Conservation (phyloP, 1,140 invertebrate genomes). For the Daktulosphaira vitifoliae region DNA sequence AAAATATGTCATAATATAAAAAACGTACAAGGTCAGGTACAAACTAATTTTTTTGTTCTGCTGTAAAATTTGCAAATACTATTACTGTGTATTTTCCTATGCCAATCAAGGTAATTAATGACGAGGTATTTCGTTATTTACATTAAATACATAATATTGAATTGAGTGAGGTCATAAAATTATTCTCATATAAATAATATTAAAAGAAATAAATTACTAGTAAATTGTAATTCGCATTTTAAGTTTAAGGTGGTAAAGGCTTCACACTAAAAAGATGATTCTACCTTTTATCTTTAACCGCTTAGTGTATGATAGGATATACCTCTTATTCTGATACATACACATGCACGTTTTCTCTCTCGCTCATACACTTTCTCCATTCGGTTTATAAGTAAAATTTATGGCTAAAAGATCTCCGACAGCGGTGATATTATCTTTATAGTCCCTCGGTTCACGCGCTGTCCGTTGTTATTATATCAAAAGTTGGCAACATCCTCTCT, state of each 20-base stretch:
- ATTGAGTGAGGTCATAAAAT: too few species aligned
- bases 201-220: neutral
- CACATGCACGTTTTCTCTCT: neutral
- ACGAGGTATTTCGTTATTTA: too few species aligned
- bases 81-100: too few species aligned
- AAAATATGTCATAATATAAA: too few species aligned
- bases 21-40: too few species aligned
- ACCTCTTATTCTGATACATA: neutral
- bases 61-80: too few species aligned
- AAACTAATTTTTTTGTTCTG: too few species aligned
- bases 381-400: constrained; percentile 28
- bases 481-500: constrained; percentile 26
- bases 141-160: too few species aligned
- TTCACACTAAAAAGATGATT: constrained; percentile 15
- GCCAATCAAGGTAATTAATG: too few species aligned
- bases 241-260: constrained; percentile 1
- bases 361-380: neutral
- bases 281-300: neutral
- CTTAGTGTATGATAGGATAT: too few species aligned
- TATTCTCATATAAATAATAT: too few species aligned
- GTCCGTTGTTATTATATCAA: constrained; percentile 33
- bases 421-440: constrained; percentile 29
- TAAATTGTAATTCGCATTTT: constrained; percentile 20
- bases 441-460: constrained; percentile 25
- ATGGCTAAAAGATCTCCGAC: constrained; percentile 27